Base-by-base conservation (phyloP, 2,888 invertebrate species). In the Hydropsyche betteni region DNA sequence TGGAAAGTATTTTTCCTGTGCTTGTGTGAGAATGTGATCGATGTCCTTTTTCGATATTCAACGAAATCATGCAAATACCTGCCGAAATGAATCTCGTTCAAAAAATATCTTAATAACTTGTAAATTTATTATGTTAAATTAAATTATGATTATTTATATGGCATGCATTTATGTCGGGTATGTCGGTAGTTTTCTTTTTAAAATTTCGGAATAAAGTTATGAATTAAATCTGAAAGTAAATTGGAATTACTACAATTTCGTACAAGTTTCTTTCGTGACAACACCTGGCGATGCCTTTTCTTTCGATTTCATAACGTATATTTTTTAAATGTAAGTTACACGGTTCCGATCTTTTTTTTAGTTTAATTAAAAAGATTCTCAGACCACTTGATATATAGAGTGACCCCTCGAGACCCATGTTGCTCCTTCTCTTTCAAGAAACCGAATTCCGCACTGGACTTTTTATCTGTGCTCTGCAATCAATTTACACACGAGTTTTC, bases 291-390 rank as follows among this genome's bases (percentile, higher is more conserved):
- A 0, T 34, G 3, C 34, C 34, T 36, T 34, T 68, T 38, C 33
- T 38, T 68, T 33, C 44, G 34, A 14, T 10, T 14, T 68, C 68
- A 34, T 68, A 34, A 61, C 24, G 16, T 61, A 64, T 64, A 33
- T 64, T 64, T 36, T 33, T 36, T 33, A 8, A 51, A 51, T 51
- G 14, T 64, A 7, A 64, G 33, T 64, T 64, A 12, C 34, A 51
- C 51, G 51, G 12, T 10, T 36, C 12, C 7, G 64, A 33, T n/a
- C 12, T 7, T 10, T 8, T 69, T 69, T 76, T 74, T 76, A 53
- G 71, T 75, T 75, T 77, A 77, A 77, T 77, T 77, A 75, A 77
- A 77, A 71, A 68, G 68, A 68, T 77, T 77, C 76, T 68, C 76
- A 77, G 68, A 74, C 55, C 69, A 16, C 36, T 64, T 74, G 74